These are phyloP conservation scores for Lasioglossum marginatum DNA, from an alignment of 2,888 invertebrate species.

Conservation along the genomic window DNA sequence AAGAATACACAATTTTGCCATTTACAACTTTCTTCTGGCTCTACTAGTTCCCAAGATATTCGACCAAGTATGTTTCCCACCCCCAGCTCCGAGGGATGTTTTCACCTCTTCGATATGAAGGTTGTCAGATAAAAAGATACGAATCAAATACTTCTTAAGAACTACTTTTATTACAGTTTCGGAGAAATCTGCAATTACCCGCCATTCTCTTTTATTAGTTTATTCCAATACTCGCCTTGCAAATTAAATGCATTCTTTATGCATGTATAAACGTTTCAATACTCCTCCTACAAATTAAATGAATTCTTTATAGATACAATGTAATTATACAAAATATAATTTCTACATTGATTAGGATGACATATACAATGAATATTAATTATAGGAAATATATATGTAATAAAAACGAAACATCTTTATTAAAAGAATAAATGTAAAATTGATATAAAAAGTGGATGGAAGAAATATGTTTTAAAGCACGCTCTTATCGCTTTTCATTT, in stretches of 20 bases:
- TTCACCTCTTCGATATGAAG: neutral
- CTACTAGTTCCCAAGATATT: neutral
- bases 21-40: neutral
- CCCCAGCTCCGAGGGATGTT: neutral
- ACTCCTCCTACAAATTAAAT: too few relatives aligned
- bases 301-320: too few relatives aligned
- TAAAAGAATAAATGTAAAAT: too few relatives aligned
- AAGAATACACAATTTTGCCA: neutral
- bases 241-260: neutral
- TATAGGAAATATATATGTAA: too few relatives aligned
- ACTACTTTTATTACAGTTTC: neutral
- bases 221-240: neutral
- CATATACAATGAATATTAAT: too few relatives aligned
- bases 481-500: too few relatives aligned
- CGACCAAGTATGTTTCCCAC: neutral
- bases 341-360: neutral
- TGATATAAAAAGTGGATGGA: too few relatives aligned
- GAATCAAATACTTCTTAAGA: neutral
- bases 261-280: too few relatives aligned
- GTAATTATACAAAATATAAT: neutral
- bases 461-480: too few relatives aligned
- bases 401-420: too few relatives aligned
- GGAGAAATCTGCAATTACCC: neutral
- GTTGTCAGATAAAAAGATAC: neutral
- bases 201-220: neutral